These are phyloP conservation scores for Nyctibius bracteatus DNA, from an alignment of 2,113 vertebrate genomes.

Conservation along the genomic window DNA sequence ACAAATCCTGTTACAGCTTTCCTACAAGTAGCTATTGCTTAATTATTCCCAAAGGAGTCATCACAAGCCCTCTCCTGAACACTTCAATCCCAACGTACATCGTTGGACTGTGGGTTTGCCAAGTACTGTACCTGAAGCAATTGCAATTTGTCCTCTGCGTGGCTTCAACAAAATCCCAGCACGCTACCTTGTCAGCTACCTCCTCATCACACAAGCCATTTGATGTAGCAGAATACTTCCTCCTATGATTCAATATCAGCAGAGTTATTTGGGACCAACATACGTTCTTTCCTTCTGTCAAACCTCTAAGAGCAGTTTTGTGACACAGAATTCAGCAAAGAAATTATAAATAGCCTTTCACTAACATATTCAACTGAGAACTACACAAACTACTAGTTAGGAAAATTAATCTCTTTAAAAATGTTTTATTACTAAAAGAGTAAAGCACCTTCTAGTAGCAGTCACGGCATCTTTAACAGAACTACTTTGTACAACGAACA, in stretches of 20 bases:
- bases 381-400: not conserved
- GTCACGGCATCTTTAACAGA: not conserved
- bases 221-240: conserved; percentile 89
- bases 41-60: conserved; percentile 16
- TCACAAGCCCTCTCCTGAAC: conserved; percentile 11
- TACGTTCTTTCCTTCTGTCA: not conserved
- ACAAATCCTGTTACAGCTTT: not conserved
- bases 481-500: not conserved
- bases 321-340: not conserved
- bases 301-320: conserved; percentile 6
- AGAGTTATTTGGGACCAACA: conserved; percentile 22
- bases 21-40: conserved; percentile 9
- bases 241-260: conserved; percentile 72
- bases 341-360: not conserved
- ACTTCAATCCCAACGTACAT: not conserved
- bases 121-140: conserved; percentile 86
- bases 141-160: conserved; percentile 89
- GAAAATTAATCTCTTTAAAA: not conserved
- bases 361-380: not conserved
- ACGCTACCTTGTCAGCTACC: conserved; percentile 78
- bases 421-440: not conserved
- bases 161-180: conserved; percentile 94
- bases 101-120: not conserved
- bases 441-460: not conserved
- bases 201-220: conserved; percentile 89